Evolutionary conservation across 1,140 invertebrate species (phyloP).

Genomic region (Orchesella cincta): DNA sequence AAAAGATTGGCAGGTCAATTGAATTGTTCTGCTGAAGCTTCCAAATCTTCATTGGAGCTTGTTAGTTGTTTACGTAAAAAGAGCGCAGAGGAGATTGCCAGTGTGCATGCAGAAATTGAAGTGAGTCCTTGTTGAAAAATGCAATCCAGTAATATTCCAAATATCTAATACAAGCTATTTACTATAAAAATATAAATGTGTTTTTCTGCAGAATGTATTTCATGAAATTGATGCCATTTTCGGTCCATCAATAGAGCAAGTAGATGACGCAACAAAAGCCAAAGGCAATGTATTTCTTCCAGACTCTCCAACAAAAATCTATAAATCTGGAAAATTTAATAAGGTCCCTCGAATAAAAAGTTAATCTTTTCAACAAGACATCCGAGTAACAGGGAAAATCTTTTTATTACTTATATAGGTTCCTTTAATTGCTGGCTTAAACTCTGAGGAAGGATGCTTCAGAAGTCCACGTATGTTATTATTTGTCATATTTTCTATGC

Average conservation of each 20-base stretch:
- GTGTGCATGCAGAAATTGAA: constrained; percentile 28
- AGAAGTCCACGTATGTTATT: not conserved
- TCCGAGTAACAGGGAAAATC: too few species aligned
- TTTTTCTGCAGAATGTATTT: constrained; percentile 12
- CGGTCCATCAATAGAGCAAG: not conserved
- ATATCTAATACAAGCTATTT: not conserved
- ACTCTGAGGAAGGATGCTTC: constrained; percentile 7
- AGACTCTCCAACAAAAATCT: not conserved
- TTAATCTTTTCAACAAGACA: too few species aligned
- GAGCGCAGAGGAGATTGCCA: constrained; percentile 23
- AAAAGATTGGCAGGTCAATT: not conserved
- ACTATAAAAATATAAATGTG: not conserved
- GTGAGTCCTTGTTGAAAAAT: constrained; percentile 31
- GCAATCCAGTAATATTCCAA: not conserved
- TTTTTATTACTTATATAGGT: too few species aligned
- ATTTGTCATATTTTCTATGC: not conserved
- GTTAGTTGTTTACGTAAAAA: constrained; percentile 37
- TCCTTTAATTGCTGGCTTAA: constrained; percentile 2
- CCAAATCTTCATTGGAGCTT: constrained; percentile 22
- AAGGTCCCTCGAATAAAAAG: too few species aligned
- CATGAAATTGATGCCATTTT: constrained; percentile 13
- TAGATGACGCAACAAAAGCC: not conserved
- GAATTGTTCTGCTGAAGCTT: not conserved
- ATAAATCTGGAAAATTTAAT: constrained; percentile 9
- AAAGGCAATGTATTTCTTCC: not conserved